A percentile compares a stretch with the other conserved stretches of the same genome.
These are phyloP conservation scores for Apotomis betuletana DNA, from an alignment of 2,888 invertebrate species.

Conservation along the genomic window DNA sequence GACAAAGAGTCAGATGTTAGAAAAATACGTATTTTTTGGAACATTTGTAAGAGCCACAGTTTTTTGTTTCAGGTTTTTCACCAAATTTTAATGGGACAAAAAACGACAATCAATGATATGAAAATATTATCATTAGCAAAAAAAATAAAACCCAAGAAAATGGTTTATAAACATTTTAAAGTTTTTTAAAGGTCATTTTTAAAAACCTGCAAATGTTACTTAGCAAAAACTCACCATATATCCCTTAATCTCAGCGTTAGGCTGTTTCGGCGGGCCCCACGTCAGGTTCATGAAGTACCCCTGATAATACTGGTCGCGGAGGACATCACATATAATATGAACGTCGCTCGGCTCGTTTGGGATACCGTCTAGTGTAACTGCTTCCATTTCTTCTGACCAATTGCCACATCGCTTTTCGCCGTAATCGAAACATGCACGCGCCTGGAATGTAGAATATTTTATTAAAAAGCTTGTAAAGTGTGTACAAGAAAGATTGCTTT, in stretches of 20 bases:
- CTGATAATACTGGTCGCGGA: slow-evolving; percentile 46
- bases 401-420: slow-evolving; percentile 87
- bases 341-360: slow-evolving; percentile 89
- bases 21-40: too few relatives aligned
- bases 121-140: too few relatives aligned
- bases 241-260: slow-evolving; percentile 91
- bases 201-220: too few relatives aligned
- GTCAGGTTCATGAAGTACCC: slow-evolving; percentile 82
- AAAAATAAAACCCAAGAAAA: too few relatives aligned
- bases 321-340: slow-evolving; percentile 81
- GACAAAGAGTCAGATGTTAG: too few relatives aligned
- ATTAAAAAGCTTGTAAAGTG: background rate
- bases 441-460: slow-evolving; percentile 57
- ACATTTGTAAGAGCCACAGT: too few relatives aligned
- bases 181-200: too few relatives aligned
- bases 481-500: background rate
- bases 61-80: too few relatives aligned
- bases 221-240: slow-evolving; percentile 84
- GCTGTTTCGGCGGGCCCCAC: slow-evolving; percentile 89
- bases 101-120: too few relatives aligned
- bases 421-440: slow-evolving; percentile 91
- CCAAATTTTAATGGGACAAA: too few relatives aligned
- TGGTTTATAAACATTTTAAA: too few relatives aligned
- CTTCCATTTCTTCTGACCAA: slow-evolving; percentile 90
- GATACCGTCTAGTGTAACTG: slow-evolving; percentile 92